A percentile compares a stretch with the other conserved stretches of the same genome.
Evolutionary conservation across 2,113 vertebrate genomes (phyloP).

Genomic region (Spilogale gracilis): DNA sequence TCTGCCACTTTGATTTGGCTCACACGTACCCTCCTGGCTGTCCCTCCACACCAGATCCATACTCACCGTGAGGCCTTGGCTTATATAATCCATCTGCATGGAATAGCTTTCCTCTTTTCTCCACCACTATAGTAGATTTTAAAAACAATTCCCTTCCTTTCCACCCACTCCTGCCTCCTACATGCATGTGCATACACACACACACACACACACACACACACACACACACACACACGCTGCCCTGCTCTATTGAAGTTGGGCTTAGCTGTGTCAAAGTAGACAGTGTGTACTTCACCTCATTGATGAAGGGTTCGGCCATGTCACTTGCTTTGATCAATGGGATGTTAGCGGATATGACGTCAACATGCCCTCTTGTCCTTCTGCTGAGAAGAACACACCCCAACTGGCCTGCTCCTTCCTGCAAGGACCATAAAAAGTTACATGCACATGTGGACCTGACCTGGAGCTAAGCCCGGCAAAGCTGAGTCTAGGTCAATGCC

Average conservation of each 20-base stretch:
- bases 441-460: rapidly evolving
- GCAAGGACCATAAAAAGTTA: not conserved
- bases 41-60: not conserved
- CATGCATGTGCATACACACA: rapidly evolving
- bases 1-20: not conserved
- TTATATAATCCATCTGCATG: not conserved
- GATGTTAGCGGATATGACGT: not conserved
- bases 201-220: not conserved
- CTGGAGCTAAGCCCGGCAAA: not conserved
- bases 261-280: not conserved
- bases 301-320: not conserved
- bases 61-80: not conserved
- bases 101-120: not conserved
- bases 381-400: not conserved
- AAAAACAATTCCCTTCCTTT: not conserved
- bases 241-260: not conserved
- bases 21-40: rapidly evolving
- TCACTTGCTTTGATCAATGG: not conserved
- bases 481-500: not conserved
- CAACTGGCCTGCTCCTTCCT: not conserved
- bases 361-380: not conserved
- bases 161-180: rapidly evolving
- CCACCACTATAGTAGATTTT: not conserved
- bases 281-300: not conserved
- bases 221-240: not conserved